Percentiles rank a stretch among this genome's conserved stretches.
phyloP scores from a whole-genome alignment of 23 tunicate species.

The Halocynthia aurantium region DNA sequence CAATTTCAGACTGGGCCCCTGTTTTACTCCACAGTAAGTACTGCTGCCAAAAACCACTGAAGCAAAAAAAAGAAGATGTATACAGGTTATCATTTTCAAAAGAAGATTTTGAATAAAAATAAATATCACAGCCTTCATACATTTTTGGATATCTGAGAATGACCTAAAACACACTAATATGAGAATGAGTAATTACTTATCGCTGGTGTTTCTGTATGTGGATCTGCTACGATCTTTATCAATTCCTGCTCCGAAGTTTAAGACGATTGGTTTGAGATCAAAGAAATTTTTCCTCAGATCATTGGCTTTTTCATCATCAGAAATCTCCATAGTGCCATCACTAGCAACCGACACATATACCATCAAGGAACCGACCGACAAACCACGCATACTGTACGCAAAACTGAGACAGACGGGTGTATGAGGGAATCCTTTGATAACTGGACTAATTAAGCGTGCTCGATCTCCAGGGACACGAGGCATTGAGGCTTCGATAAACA shows the following conservation, averaged over 20 bases:
- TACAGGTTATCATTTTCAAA: neutral
- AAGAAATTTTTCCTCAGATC: conserved; percentile 2
- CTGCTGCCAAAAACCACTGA: conserved; percentile 16
- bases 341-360: conserved; percentile 35
- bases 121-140: neutral
- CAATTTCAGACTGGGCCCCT: conserved; percentile 37
- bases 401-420: conserved; percentile 52
- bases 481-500: conserved; percentile 71
- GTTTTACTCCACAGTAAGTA: conserved; percentile 71
- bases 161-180: neutral
- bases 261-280: conserved; percentile 12
- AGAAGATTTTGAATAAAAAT: neutral
- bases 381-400: conserved; percentile 75
- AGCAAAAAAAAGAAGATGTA: neutral
- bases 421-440: conserved; percentile 26
- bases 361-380: conserved; percentile 46
- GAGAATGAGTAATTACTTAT: conserved; percentile 7
- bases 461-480: conserved; percentile 64
- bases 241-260: conserved; percentile 24
- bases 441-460: conserved; percentile 49
- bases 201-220: conserved; percentile 14
- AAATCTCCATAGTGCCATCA: neutral
- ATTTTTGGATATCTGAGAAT: neutral
- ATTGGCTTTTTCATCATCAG: conserved; percentile 1
- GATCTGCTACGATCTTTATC: neutral